Conservation (phyloP, 2,797 vertebrate species). For the Gallinago solitaria region DNA sequence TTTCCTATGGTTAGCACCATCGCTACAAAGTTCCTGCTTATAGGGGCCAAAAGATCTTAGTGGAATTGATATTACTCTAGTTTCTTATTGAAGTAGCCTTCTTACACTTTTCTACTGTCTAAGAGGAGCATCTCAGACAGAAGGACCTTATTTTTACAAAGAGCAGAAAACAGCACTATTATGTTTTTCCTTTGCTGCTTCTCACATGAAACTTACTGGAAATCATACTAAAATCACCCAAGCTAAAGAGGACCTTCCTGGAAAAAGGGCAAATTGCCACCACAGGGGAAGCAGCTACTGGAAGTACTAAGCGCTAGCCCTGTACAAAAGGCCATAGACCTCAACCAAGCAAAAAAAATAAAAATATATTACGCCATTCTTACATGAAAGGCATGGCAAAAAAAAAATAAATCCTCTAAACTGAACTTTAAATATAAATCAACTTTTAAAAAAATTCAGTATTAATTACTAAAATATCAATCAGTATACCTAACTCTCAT, state of each 20-base stretch:
- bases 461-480: background rate
- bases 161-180: background rate
- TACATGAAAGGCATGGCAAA: background rate
- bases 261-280: background rate
- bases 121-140: background rate
- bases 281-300: background rate
- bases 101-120: background rate
- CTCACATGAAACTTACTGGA: background rate
- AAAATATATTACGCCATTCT: background rate
- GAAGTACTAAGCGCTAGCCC: background rate
- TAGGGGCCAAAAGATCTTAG: background rate
- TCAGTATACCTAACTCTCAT: background rate
- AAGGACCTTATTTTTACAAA: background rate
- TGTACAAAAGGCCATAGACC: background rate
- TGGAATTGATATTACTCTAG: too few species aligned
- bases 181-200: background rate
- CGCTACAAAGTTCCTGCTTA: background rate
- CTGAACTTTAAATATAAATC: background rate
- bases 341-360: background rate
- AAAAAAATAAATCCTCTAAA: background rate
- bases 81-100: background rate
- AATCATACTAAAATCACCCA: background rate
- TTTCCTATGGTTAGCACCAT: background rate
- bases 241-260: background rate
- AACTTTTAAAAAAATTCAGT: background rate